Evolutionary conservation across 2,888 invertebrate species (phyloP).

Genomic region (Nomada flava): DNA sequence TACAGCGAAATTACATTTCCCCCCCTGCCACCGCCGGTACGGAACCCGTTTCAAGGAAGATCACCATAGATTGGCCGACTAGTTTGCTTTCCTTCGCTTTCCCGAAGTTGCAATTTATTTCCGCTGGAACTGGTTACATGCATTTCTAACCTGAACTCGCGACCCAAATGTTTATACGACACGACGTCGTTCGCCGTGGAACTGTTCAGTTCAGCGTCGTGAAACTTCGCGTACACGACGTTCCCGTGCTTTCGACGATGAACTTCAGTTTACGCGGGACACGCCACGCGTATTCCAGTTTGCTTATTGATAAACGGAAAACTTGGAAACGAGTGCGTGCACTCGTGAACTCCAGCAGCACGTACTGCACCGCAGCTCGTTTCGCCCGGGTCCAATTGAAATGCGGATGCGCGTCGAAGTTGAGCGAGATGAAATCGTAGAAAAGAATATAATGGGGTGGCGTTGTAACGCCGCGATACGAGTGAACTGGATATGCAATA

Average conservation of each 20-base stretch:
- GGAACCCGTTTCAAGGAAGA: neutral
- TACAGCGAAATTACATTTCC: neutral
- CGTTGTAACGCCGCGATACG: neutral
- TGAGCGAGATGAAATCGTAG: conserved; percentile 6
- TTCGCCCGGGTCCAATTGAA: neutral
- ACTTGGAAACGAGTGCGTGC: neutral
- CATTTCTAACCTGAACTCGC: conserved; percentile 21
- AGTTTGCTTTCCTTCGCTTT: conserved; percentile 9
- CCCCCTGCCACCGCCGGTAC: no score
- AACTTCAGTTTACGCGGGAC: conserved; percentile 9
- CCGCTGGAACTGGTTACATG: conserved; percentile 21
- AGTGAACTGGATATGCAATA: conserved; percentile 9
- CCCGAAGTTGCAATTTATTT: conserved; percentile 20
- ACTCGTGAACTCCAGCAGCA: neutral
- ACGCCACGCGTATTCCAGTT: neutral
- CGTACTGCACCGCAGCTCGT: neutral
- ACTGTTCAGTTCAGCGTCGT: conserved; percentile 7
- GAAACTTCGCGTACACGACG: conserved; percentile 38
- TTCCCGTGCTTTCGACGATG: conserved; percentile 14
- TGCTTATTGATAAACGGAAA: neutral
- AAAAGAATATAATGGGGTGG: neutral
- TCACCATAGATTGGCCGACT: neutral
- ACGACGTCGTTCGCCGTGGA: conserved; percentile 5
- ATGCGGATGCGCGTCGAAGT: neutral
- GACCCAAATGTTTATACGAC: conserved; percentile 42